Evolutionary conservation across 1,140 invertebrate species (phyloP), one percentile per base, ranked within the genome.

Genomic region (Drosophila malerkotliana): DNA sequence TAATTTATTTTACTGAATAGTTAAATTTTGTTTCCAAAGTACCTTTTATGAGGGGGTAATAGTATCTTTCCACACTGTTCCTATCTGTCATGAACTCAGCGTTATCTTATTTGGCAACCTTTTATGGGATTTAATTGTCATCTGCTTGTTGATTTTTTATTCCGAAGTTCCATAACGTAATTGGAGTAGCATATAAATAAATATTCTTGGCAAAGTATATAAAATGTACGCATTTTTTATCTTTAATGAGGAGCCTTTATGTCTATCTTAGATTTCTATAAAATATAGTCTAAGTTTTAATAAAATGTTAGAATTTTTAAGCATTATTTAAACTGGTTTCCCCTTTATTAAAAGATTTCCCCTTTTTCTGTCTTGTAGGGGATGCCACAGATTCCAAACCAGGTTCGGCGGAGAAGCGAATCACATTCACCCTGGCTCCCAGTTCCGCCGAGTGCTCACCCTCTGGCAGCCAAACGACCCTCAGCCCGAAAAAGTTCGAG

Each of bases 401-500:
- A 4, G 51, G 28, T 12, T 64, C 72, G 1, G 6, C 79, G 0
- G 90, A 91, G 12, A 90, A 91, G 51, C 82, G 83, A 2, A 91
- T 91, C 8, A 91, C 82, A 0, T 91, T 91, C 39, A 91, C 90
- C 5, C 30, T 91, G 55, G 75, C 81, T 0, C 48, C 67, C 7
- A 72, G 77, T 14, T 74, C 72, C 0, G 52, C 71, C 3, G 89
- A 91, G 18, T 77, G 74, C 7, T 90, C 90, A 9, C 90, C 88
- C 0, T 83, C 91, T 45, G 83, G 84, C 32, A 90, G 88, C 47
- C 90, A 87, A 9, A 18, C 47, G 28, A 87, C 79, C 3, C 41
- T 91, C 26, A 74, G 75, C 6, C 79, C 88, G 26, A 89, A 91
- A 12, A 90, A 90, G 37, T 90, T 91, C 53, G 88, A 90, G 47